phyloP scores from a whole-genome alignment of 1,140 invertebrate genomes.

The Probaryconus sp. region DNA sequence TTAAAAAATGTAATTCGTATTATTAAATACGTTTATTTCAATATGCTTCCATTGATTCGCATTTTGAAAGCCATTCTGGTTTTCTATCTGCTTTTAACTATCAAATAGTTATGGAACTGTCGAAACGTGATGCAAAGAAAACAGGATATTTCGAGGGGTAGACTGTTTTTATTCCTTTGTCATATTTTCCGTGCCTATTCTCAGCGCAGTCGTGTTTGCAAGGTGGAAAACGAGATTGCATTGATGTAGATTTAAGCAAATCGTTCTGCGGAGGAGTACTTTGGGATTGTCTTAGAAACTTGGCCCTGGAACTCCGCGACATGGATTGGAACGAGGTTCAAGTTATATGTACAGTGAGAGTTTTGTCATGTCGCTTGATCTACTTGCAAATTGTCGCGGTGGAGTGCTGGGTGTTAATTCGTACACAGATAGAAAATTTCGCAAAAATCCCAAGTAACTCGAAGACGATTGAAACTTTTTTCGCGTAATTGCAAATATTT shows the following conservation, averaged over 20 bases:
- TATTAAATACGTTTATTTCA: too few relatives aligned
- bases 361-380: constrained; percentile 36
- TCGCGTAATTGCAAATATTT: too few relatives aligned
- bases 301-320: constrained; percentile 23
- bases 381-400: constrained; percentile 53
- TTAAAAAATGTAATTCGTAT: too few relatives aligned
- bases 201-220: neutral
- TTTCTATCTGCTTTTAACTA: too few relatives aligned
- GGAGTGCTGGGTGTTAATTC: too few relatives aligned
- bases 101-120: too few relatives aligned
- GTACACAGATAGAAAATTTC: constrained; percentile 8
- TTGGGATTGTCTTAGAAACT: constrained; percentile 37
- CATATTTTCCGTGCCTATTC: constrained; percentile 27
- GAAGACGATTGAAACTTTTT: too few relatives aligned
- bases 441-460: neutral
- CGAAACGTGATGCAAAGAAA: too few relatives aligned
- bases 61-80: too few relatives aligned
- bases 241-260: constrained; percentile 12
- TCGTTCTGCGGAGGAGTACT: constrained; percentile 5
- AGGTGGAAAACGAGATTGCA: constrained; percentile 9
- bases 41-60: too few relatives aligned
- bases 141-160: too few relatives aligned
- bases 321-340: constrained; percentile 24
- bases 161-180: constrained; percentile 24
- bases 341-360: constrained; percentile 31